phyloP scores from a whole-genome alignment of 2,113 vertebrate genomes.

The Hemicordylus capensis region DNA sequence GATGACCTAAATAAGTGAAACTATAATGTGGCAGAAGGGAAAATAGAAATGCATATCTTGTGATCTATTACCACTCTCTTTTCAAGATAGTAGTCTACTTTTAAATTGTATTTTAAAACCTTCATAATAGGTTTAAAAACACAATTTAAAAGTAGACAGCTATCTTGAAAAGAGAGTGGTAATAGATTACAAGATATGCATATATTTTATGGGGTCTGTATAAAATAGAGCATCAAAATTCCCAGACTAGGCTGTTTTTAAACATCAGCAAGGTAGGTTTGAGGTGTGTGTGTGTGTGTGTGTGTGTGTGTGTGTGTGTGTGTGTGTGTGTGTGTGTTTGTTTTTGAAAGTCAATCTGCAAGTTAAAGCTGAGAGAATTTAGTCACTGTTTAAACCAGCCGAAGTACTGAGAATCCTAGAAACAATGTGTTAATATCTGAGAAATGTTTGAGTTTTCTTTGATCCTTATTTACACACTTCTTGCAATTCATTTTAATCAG shows the following conservation, averaged over 20 bases:
- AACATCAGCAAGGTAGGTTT: neutral
- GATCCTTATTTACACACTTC: neutral
- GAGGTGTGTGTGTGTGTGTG: too few species aligned
- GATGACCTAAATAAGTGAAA: neutral
- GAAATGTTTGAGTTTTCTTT: neutral
- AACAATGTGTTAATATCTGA: neutral
- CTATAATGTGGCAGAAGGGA: neutral
- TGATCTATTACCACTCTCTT: neutral
- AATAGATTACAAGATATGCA: neutral
- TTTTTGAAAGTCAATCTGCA: neutral
- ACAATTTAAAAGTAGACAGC: neutral
- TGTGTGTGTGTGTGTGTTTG: too few species aligned
- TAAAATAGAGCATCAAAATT: neutral
- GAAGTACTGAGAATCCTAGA: neutral
- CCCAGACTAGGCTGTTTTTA: neutral
- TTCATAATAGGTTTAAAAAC: constrained; percentile 8
- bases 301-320: too few species aligned
- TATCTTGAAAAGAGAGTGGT: neutral
- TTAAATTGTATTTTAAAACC: constrained; percentile 13
- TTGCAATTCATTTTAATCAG: neutral
- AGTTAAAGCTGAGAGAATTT: neutral
- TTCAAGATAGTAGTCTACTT: neutral
- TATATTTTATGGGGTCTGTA: neutral
- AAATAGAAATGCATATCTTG: neutral
- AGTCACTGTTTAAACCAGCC: neutral